Evolutionary conservation across 2,888 invertebrate genomes (phyloP), one percentile per base, ranked within the genome.

Genomic region (Euplexia lucipara): DNA sequence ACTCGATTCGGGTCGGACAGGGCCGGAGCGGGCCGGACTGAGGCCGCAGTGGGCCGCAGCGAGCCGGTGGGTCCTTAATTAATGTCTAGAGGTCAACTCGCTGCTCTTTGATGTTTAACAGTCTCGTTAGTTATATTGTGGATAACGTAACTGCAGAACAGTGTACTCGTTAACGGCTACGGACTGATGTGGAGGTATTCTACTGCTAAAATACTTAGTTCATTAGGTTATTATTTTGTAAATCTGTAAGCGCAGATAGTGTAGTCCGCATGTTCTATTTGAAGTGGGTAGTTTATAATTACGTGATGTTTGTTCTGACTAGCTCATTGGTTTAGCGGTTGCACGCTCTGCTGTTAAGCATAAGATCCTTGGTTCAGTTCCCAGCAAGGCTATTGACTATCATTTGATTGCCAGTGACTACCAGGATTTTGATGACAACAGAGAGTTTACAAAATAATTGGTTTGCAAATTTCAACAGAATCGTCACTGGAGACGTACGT

Each of bases 51-150:
- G 30, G 66, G 74, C 66, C 53, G 20, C 20, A 35, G 32, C 18
- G 22, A 22, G n/a, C 51, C 54, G 35, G 12, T 41, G 58, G 44
- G 22, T 54, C 48, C 69, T 62, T 79, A 69, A 81, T 81, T 69
- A 81, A 71, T 75, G 79, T 81, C 79, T 71, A 58, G 71, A 81
- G 82, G 82, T 81, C 79, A 78, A 66, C 60, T 78, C 18, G 60
- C 54, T 52, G 61, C 78, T 70, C 78, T 74, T 79, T 78, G 78
- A 79, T 81, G 74, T 78, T 62, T 51, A 44, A 34, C 58, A 69
- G 52, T 44, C 64, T 79, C 61, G 79, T 81, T 78, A 68, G 65
- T 63, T 66, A 66, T 63, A 68, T 62, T 78, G 65, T 81, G 51
- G 75, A 62, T 74, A 64, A 58, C 41, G 53, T 68, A 58, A 75